Evolutionary conservation across 1,140 invertebrate species (phyloP).

Genomic region (Caenorhabditis brenneri): DNA sequence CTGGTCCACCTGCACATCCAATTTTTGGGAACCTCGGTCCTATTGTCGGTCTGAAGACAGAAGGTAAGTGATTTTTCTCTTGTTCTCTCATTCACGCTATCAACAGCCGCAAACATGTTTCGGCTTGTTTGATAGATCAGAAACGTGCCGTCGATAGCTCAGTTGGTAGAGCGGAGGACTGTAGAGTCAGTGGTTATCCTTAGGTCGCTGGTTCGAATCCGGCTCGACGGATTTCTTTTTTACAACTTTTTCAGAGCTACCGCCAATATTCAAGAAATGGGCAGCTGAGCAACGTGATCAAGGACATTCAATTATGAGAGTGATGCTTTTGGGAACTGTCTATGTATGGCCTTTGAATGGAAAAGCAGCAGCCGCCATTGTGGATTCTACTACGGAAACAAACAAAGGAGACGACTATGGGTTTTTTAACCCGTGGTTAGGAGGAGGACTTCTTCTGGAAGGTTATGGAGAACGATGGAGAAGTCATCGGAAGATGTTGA

Average conservation of each 20-base stretch:
- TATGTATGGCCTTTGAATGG: conserved; percentile 27
- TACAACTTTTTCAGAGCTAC: not conserved
- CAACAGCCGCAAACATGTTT: not conserved
- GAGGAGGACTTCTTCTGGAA: conserved; percentile 45
- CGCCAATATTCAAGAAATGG: not conserved
- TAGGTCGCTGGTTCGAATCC: conserved; percentile 67
- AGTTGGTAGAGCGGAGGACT: conserved; percentile 62
- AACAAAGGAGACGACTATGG: conserved; percentile 54
- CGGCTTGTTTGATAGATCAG: too few relatives aligned
- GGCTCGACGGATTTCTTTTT: conserved; percentile 55
- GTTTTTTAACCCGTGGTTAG: conserved; percentile 52
- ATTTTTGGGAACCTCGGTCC: not conserved
- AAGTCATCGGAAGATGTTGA: conserved; percentile 82
- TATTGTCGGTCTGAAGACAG: not conserved
- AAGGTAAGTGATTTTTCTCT: not conserved
- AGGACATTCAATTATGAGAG: not conserved
- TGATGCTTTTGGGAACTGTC: not conserved
- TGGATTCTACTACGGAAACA: conserved; percentile 41
- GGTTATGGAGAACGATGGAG: conserved; percentile 78
- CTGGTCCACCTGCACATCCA: conserved; percentile 9
- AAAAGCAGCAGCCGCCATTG: not conserved
- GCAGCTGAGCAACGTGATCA: not conserved
- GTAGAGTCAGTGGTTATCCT: conserved; percentile 57
- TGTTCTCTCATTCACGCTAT: not conserved
- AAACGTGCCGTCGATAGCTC: conserved; percentile 55